Evolutionary conservation across 2,888 invertebrate genomes (phyloP), one percentile per base, ranked within the genome.

Genomic region (Dione juno): DNA sequence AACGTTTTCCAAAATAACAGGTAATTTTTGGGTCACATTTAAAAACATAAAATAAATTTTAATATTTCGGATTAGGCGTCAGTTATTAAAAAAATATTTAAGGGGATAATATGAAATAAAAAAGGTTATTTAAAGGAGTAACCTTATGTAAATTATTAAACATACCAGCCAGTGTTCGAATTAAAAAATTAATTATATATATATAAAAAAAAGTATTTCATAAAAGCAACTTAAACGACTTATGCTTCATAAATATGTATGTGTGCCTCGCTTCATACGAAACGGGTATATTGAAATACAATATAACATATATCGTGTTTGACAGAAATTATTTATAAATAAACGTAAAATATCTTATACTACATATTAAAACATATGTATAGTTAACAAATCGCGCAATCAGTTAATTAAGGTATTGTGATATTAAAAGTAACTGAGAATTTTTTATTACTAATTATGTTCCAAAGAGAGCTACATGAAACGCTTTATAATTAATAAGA

Each of bases 241-340:
- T 70, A 68, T 53, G 66, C 57, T 45, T 77, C 79, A 80, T 82
- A 79, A 82, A 83, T 82, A 81, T 79, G 79, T 76, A 80, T 80
- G 76, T 79, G 71, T 74, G 76, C 77, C 76, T 65, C 72, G 66
- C 76, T 68, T 66, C n/a, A n/a, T 73, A 73, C 69, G 68, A 79
- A 79, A 77, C 75, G 66, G 70, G 72, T 73, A 71, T 67, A 73
- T 66, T 70, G 66, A 63, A 73, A 72, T 72, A 69, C 53, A 66
- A 75, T 71, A 50, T 66, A 74, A 74, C 66, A 67, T 66, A 45
- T 16, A 67, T 66, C 67, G 54, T 65, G 52, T 53, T 53, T 63
- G 61, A 67, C 63, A 43, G 21, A 67, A 72, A 64, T 64, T 64
- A 57, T 69, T 64, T n/a, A 64, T 48, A 54, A 69, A 69, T 35